These are phyloP conservation scores for Idaea aversata DNA, from an alignment of 2,888 invertebrate species.

Conservation along the genomic window DNA sequence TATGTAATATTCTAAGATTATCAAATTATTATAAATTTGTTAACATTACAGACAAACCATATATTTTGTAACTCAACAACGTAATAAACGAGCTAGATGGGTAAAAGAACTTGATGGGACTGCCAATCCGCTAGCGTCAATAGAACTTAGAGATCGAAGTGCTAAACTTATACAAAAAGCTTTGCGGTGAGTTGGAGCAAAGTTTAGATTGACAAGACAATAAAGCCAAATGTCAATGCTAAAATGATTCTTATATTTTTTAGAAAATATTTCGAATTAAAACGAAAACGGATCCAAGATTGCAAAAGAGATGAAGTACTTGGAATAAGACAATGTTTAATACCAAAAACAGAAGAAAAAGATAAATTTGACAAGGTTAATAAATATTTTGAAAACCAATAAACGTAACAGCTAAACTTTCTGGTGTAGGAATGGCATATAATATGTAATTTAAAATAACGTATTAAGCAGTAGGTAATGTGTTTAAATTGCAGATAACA, in stretches of 20 bases:
- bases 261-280: slow-evolving; percentile 55
- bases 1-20: neutral
- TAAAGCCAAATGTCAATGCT: neutral
- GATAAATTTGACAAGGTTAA: slow-evolving; percentile 39
- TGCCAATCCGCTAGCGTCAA: slow-evolving; percentile 38
- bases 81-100: slow-evolving; percentile 48
- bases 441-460: neutral
- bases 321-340: slow-evolving; percentile 38
- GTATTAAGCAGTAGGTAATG: too few relatives aligned
- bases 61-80: slow-evolving; percentile 23
- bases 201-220: neutral
- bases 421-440: neutral
- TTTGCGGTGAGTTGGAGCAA: slow-evolving; percentile 39
- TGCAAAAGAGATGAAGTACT: slow-evolving; percentile 47
- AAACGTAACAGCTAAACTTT: slow-evolving; percentile 1
- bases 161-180: slow-evolving; percentile 52
- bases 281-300: slow-evolving; percentile 44
- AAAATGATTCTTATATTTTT: slow-evolving; percentile 13
- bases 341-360: slow-evolving; percentile 20
- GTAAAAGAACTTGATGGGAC: slow-evolving; percentile 49
- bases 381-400: neutral
- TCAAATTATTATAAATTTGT: neutral
- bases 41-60: slow-evolving; percentile 44
- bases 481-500: slow-evolving; percentile 23
- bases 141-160: slow-evolving; percentile 43